Percentiles rank a stretch among this genome's conserved stretches.
These are phyloP conservation scores for Pampusana beccarii DNA, from an alignment of 2,113 vertebrate species.

Conservation along the genomic window DNA sequence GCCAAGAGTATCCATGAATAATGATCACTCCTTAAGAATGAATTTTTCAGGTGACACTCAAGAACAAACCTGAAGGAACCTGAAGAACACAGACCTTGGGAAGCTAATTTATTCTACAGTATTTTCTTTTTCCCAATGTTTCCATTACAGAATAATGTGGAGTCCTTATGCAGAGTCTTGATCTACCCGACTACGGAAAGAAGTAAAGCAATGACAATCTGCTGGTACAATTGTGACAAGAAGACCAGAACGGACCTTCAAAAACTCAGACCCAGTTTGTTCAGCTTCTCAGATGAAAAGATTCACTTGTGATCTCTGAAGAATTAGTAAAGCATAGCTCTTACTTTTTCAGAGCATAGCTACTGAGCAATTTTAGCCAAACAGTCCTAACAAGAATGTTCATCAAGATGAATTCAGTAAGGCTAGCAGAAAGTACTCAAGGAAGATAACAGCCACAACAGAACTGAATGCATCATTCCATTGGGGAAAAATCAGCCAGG, in stretches of 20 bases:
- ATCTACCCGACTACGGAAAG: background rate
- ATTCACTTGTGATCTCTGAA: background rate
- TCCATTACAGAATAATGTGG: background rate
- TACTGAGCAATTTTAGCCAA: background rate
- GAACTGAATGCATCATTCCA: background rate
- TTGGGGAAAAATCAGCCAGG: background rate
- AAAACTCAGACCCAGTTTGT: background rate
- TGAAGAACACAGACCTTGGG: background rate
- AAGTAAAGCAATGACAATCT: background rate
- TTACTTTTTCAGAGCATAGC: background rate
- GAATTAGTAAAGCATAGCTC: background rate
- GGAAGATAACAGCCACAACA: background rate
- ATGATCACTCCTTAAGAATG: background rate
- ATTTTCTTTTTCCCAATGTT: background rate
- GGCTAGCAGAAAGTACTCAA: background rate
- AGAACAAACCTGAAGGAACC: background rate
- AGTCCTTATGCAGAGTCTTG: background rate
- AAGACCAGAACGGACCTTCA: background rate
- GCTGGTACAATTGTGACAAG: background rate
- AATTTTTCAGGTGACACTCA: background rate
- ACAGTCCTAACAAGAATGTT: background rate
- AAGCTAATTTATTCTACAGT: background rate
- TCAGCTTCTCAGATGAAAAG: background rate
- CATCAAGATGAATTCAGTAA: background rate
- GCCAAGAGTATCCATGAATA: background rate